Evolutionary conservation across 2,113 vertebrate species (phyloP).

Genomic region (Ginglymostoma cirratum): DNA sequence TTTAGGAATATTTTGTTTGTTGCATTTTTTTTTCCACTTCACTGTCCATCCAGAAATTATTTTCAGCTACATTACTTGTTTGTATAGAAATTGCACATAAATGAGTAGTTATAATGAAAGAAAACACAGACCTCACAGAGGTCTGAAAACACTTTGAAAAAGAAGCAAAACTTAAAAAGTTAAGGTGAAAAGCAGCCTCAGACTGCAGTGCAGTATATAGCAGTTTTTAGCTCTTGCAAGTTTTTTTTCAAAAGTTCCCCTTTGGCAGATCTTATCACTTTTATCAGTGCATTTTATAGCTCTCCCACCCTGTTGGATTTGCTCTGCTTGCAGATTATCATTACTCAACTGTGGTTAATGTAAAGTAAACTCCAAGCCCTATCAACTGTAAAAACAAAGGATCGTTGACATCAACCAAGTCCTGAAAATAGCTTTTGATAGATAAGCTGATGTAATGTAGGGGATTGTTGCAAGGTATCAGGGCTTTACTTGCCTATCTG

Average conservation of each 20-base stretch:
- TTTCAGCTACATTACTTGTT: too few species aligned
- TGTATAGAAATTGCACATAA: too few species aligned
- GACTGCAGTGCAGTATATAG: too few species aligned
- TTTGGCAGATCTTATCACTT: neutral
- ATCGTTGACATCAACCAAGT: neutral
- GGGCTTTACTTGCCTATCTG: constrained; percentile 3
- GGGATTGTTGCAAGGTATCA: constrained; percentile 1
- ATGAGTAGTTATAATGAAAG: too few species aligned
- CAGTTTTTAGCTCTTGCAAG: neutral
- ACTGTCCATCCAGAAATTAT: too few species aligned
- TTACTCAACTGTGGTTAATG: neutral
- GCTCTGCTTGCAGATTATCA: neutral
- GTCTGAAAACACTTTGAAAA: too few species aligned
- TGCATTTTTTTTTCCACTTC: neutral
- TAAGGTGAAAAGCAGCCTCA: too few species aligned
- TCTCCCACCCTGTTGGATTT: neutral
- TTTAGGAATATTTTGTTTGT: neutral
- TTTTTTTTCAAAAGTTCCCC: neutral
- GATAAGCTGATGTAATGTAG: neutral
- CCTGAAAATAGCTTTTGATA: constrained; percentile 21
- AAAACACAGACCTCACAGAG: too few species aligned
- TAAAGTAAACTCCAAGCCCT: neutral
- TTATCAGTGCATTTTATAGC: neutral
- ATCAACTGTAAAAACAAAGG: neutral
- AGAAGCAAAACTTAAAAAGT: too few species aligned